Evolutionary conservation across 2,797 vertebrate genomes (phyloP).

Genomic region (Nyctibius grandis): DNA sequence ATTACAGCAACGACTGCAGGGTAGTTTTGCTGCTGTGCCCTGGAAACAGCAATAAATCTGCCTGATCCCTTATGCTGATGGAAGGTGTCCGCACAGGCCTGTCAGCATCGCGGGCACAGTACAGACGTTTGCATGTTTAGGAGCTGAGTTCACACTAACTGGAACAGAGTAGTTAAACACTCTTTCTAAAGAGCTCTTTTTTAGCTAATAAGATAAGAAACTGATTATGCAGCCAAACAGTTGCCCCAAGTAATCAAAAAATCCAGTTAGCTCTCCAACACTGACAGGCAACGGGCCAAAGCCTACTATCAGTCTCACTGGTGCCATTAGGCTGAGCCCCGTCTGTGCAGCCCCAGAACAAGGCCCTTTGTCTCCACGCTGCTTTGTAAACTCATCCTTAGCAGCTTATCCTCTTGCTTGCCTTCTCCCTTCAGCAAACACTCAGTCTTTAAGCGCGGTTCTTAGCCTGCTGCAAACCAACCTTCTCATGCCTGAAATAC

Average conservation of each 20-base stretch:
- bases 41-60: neutral
- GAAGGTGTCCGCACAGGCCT: neutral
- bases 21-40: neutral
- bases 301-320: neutral
- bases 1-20: rapidly evolving
- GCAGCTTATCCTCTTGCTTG: neutral
- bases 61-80: rapidly evolving
- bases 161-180: neutral
- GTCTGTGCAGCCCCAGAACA: neutral
- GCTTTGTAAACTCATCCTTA: neutral
- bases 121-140: neutral
- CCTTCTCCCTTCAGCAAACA: neutral
- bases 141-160: neutral
- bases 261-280: neutral
- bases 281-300: neutral
- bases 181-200: neutral
- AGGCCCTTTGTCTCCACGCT: neutral
- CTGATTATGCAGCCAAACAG: neutral
- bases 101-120: rapidly evolving
- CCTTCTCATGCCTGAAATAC: rapidly evolving
- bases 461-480: neutral
- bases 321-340: neutral
- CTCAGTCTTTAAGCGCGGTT: rapidly evolving
- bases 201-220: neutral
- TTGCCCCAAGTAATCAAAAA: neutral